phyloP scores from a whole-genome alignment of 2,797 vertebrate species.

The Alectoris magna region DNA sequence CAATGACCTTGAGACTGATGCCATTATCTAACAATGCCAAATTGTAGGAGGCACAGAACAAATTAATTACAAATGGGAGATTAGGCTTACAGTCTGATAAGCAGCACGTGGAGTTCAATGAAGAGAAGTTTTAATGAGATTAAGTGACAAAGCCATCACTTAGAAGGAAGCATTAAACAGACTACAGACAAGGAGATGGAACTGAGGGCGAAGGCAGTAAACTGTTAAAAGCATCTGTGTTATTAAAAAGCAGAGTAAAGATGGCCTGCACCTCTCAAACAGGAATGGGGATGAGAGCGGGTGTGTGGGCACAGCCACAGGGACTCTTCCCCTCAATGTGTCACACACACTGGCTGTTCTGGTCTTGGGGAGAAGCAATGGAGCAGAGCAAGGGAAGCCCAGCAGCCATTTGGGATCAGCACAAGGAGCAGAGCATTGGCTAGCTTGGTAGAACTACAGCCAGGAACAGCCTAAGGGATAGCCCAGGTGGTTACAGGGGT shows the following conservation, averaged over 20 bases:
- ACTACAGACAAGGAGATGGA: constrained; percentile 48
- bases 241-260: constrained; percentile 60
- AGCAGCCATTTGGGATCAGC: not conserved
- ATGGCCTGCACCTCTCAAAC: constrained; percentile 46
- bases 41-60: constrained; percentile 65
- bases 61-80: constrained; percentile 72
- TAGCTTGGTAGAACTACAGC: not conserved
- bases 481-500: not conserved
- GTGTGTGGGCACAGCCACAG: not conserved
- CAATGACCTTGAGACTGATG: constrained; percentile 59
- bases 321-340: not conserved
- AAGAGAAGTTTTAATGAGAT: constrained; percentile 73
- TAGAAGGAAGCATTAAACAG: constrained; percentile 59
- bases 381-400: not conserved
- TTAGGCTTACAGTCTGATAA: constrained; percentile 68
- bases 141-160: constrained; percentile 62
- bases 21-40: constrained; percentile 59
- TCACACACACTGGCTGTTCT: not conserved
- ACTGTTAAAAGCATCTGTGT: constrained; percentile 64
- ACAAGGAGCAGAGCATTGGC: not conserved
- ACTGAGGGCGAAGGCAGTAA: constrained; percentile 37
- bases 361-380: not conserved
- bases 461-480: not conserved
- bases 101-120: constrained; percentile 43
- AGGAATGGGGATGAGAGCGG: not conserved